Percentiles rank a stretch among this genome's conserved stretches.
phyloP scores from a whole-genome alignment of 2,113 vertebrate species.

The Cochlearius cochlearius region DNA sequence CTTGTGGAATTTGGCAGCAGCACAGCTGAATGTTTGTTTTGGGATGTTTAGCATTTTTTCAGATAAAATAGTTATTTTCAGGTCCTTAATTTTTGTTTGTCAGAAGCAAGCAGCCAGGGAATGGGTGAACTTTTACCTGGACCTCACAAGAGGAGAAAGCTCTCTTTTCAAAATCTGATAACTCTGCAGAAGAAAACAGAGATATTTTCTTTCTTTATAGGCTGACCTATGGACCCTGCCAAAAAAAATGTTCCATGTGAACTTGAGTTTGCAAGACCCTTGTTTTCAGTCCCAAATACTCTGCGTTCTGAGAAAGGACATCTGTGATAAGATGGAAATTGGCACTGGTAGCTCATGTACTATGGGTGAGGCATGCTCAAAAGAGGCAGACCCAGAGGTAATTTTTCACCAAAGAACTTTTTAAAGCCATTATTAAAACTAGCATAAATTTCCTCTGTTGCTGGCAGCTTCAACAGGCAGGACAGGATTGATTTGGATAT shows the following conservation, averaged over 20 bases:
- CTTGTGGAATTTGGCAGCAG: conserved; percentile 75
- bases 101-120: conserved; percentile 65
- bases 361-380: conserved; percentile 19
- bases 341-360: not conserved
- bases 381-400: conserved; percentile 15
- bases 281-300: conserved; percentile 63
- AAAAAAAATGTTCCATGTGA: conserved; percentile 60
- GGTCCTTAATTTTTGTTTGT: conserved; percentile 76
- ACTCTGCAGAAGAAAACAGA: conserved; percentile 67
- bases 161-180: conserved; percentile 68
- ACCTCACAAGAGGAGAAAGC: conserved; percentile 80
- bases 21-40: conserved; percentile 70
- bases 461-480: not conserved
- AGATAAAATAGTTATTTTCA: conserved; percentile 77
- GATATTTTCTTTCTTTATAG: conserved; percentile 70
- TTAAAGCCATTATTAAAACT: conserved; percentile 19
- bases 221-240: conserved; percentile 51
- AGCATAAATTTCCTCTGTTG: not conserved
- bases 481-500: not conserved
- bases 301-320: conserved; percentile 66
- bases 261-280: conserved; percentile 61
- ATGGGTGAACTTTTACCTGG: conserved; percentile 78
- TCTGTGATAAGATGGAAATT: conserved; percentile 52
- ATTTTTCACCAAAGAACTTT: conserved; percentile 48
- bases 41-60: conserved; percentile 75